These are phyloP conservation scores for Procambarus clarkii DNA, from an alignment of 1,140 invertebrate genomes.

Conservation along the genomic window DNA sequence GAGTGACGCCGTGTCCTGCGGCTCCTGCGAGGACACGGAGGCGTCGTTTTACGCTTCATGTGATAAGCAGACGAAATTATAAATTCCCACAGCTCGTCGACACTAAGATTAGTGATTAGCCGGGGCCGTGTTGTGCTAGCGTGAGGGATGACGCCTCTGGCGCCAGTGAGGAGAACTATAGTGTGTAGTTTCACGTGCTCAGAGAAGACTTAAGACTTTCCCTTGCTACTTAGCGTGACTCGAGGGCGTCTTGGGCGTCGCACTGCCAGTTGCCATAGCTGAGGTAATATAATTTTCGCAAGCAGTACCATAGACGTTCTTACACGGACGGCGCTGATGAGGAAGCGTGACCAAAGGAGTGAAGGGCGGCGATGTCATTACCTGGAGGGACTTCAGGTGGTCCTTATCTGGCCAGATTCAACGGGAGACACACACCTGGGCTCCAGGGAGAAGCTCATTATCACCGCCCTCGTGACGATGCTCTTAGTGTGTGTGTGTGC, in stretches of 20 bases:
- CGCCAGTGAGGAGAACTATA: background rate
- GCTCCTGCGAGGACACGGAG: conserved; percentile 60
- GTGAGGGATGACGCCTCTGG: background rate
- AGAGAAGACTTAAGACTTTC: background rate
- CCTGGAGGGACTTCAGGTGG: background rate
- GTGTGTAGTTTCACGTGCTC: background rate
- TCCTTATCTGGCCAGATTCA: background rate
- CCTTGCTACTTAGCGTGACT: background rate
- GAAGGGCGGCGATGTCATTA: background rate
- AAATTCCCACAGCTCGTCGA: conserved; percentile 18
- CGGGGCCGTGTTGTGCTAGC: background rate
- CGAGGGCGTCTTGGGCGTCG: background rate
- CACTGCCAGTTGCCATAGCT: background rate
- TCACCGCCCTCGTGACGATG: background rate
- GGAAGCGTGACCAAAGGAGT: background rate
- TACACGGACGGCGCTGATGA: background rate
- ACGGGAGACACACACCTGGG: background rate
- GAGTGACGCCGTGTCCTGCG: conserved; percentile 60
- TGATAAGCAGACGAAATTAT: conserved; percentile 70
- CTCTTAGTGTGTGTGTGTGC: background rate
- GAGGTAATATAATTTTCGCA: background rate
- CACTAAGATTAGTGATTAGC: background rate
- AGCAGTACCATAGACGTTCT: background rate
- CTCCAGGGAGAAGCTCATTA: background rate
- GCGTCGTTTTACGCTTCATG: conserved; percentile 57